phyloP scores from a whole-genome alignment of 2,888 invertebrate species.

The Antitype chi region DNA sequence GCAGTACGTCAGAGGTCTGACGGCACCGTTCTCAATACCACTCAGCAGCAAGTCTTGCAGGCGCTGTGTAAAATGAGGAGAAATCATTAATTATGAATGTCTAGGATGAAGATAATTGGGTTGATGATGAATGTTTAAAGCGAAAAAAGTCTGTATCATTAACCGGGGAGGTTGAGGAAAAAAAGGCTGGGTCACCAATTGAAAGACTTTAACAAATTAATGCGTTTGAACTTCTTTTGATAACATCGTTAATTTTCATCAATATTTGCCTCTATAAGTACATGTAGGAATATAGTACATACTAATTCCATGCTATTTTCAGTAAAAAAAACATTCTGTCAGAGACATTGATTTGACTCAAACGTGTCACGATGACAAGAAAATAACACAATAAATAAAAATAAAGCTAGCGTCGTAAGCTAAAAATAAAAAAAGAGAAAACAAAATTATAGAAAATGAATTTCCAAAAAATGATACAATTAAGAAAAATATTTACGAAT shows the following conservation, averaged over 20 bases:
- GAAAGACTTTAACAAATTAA: background rate
- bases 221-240: background rate
- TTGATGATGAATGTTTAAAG: background rate
- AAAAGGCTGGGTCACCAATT: background rate
- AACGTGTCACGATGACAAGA: background rate
- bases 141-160: background rate
- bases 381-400: background rate
- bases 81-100: background rate
- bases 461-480: background rate
- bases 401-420: too few species aligned
- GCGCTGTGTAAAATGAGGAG: slow-evolving; percentile 72
- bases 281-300: background rate
- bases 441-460: background rate
- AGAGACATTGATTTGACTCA: background rate
- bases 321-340: background rate
- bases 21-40: slow-evolving; percentile 92
- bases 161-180: background rate
- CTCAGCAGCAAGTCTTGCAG: slow-evolving; percentile 90
- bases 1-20: slow-evolving; percentile 91
- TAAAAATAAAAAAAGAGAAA: too few species aligned
- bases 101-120: fast-evolving
- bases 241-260: background rate
- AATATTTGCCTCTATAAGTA: too few species aligned
- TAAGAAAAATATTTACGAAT: background rate
- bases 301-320: background rate